Base-by-base conservation (phyloP, 2,797 vertebrate genomes). In the Melanotaenia trifasciata region DNA sequence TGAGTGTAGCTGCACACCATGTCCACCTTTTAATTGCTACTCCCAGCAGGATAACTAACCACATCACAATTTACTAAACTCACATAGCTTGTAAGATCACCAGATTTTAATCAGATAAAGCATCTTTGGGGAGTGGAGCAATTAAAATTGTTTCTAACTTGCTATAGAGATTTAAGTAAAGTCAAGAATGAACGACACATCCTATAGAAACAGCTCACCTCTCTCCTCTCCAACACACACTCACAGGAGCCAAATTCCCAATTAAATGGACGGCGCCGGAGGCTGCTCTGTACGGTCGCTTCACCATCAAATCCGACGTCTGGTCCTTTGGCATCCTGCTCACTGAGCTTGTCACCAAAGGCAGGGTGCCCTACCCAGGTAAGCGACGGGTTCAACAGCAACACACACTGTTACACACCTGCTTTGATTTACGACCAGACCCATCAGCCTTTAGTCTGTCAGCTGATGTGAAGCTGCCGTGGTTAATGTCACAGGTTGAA, bases 241-340 rank as follows among this genome's bases (percentile, higher is more conserved):
- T 50, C 20, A n/a, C 88, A 99, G 97, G 97, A 89, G 97, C 97
- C 84, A 99, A 98, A 88, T 99, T 99, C 87, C 97, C 97, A 32
- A 99, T 98, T 87, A 98, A 98, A 83, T 98, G 97, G 97, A 98
- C 97, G 0, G 97, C 97, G 45, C 97, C 97, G 0, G 97, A 98
- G 81, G 97, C 97, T 45, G 97, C 97, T 0, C 84, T 99, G 64
- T 98, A 98, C 38, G 97, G 97, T 47, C 96, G 96, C 81, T 99
- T 99, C 93, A 98, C 97, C 85, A 99, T 99, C 90, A 99, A 99
- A 89, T 99, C 97, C 0, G 97, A 99, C 62, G 97, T 96, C 22
- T 99, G 97, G 97, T 99, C 97, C 51, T 98, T 98, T 81, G 97
- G 97, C 83, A 98, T 99, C 91, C 90, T 98, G 60, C 94, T 97